phyloP scores from a whole-genome alignment of 2,113 vertebrate species.

The Zeus faber region DNA sequence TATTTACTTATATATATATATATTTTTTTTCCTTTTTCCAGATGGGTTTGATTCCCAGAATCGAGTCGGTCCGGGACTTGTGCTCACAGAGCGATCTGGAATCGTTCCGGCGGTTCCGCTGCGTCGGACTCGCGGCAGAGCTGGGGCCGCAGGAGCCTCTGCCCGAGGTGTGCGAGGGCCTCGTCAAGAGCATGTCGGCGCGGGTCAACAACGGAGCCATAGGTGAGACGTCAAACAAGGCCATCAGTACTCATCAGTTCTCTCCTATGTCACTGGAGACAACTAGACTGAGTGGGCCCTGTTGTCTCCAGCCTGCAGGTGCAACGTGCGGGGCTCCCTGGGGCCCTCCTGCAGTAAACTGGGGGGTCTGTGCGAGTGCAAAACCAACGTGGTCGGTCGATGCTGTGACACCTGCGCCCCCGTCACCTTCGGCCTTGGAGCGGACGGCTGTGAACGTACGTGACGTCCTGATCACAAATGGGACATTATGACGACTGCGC shows the following conservation, averaged over 20 bases:
- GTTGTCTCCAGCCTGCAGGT: constrained; percentile 77
- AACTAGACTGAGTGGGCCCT: neutral
- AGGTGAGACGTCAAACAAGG: constrained; percentile 64
- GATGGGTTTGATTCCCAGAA: constrained; percentile 83
- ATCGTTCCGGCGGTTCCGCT: constrained; percentile 74
- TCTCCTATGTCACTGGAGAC: neutral
- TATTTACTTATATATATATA: too few species aligned
- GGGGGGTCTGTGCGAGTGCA: constrained; percentile 82
- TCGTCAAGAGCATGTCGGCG: constrained; percentile 80
- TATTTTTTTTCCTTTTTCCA: constrained; percentile 43
- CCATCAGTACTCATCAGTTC: neutral
- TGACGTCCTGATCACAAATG: too few species aligned
- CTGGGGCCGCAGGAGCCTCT: constrained; percentile 55
- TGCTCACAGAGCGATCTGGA: constrained; percentile 74
- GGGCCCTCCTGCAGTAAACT: constrained; percentile 73
- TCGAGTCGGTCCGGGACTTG: constrained; percentile 71
- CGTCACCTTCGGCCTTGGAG: constrained; percentile 76
- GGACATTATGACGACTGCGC: too few species aligned
- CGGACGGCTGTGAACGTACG: constrained; percentile 80
- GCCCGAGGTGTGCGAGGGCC: constrained; percentile 66
- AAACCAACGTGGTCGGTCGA: constrained; percentile 75
- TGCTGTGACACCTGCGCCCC: constrained; percentile 82
- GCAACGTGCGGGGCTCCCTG: constrained; percentile 72
- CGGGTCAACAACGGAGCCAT: constrained; percentile 77
- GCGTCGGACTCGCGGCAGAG: constrained; percentile 71